Percentiles rank a stretch among this genome's conserved stretches.
Evolutionary conservation across 2,888 invertebrate species (phyloP).

Genomic region (Drosophila anomalata): DNA sequence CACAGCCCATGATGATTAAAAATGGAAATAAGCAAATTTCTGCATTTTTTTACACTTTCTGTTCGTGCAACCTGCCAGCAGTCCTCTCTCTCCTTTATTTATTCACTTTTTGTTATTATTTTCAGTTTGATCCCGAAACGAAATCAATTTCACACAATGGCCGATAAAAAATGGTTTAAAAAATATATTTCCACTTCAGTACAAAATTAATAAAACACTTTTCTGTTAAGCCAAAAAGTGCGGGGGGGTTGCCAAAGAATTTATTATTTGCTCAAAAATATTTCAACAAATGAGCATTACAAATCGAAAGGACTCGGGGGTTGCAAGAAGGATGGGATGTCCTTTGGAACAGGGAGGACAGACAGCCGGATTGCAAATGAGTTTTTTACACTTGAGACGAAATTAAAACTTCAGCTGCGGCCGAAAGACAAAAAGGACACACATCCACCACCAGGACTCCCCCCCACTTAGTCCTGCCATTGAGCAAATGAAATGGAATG

Average conservation of each 20-base stretch:
- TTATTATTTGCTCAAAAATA: slow-evolving; percentile 56
- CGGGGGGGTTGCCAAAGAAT: slow-evolving; percentile 39
- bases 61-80: slow-evolving; percentile 3
- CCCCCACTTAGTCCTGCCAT: slow-evolving; percentile 11
- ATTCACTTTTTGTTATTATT: slow-evolving; percentile 27
- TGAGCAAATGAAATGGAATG: slow-evolving; percentile 75
- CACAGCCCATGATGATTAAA: slow-evolving; percentile 50
- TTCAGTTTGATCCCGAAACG: slow-evolving; percentile 49
- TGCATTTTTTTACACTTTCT: slow-evolving; percentile 40
- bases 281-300: slow-evolving; percentile 77
- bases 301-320: slow-evolving; percentile 16
- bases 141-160: slow-evolving; percentile 65
- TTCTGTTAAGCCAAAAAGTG: neutral
- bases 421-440: slow-evolving; percentile 24
- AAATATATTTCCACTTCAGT: slow-evolving; percentile 60
- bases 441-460: slow-evolving; percentile 22
- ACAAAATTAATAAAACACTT: slow-evolving; percentile 60
- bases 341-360: slow-evolving; percentile 5
- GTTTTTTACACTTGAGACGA: slow-evolving; percentile 76
- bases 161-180: neutral
- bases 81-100: neutral
- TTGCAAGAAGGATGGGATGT: neutral
- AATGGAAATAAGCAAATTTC: slow-evolving; percentile 43
- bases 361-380: slow-evolving; percentile 64
- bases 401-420: slow-evolving; percentile 49